Conservation (phyloP, 2,113 vertebrate species). For the Gasterosteus aculeatus region DNA sequence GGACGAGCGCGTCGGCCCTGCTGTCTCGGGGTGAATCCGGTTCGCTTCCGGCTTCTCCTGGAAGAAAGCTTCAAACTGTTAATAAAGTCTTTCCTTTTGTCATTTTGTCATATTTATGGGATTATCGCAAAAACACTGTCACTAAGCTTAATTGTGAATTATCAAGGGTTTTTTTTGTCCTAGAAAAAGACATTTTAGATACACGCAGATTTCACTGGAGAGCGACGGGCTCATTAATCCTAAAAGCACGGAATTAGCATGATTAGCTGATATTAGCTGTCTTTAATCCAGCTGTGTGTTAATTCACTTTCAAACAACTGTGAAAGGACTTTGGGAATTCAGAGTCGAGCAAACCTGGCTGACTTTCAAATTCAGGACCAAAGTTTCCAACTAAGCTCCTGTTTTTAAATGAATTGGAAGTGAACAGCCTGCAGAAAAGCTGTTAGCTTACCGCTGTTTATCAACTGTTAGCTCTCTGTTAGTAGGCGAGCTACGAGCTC, state of each 20-base stretch:
- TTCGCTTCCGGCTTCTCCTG: neutral
- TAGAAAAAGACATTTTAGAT: neutral
- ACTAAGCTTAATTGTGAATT: constrained; percentile 12
- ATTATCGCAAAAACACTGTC: constrained; percentile 26
- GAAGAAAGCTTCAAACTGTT: neutral
- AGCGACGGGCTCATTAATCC: constrained; percentile 42
- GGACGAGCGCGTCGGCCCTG: neutral
- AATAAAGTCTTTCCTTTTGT: neutral
- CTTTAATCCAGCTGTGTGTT: constrained; percentile 51
- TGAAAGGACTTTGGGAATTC: constrained; percentile 14
- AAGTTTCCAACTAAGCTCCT: neutral
- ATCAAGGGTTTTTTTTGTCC: constrained; percentile 18
- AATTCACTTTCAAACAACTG: constrained; percentile 44
- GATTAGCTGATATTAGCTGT: constrained; percentile 49
- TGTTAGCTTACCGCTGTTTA: neutral
- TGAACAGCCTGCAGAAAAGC: neutral
- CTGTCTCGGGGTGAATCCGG: neutral
- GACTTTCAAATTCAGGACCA: constrained; percentile 15
- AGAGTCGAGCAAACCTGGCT: neutral
- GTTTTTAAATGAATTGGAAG: neutral
- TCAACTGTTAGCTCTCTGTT: neutral
- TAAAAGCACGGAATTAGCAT: constrained; percentile 36
- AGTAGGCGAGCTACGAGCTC: neutral
- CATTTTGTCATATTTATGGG: constrained; percentile 9
- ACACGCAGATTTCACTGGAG: constrained; percentile 2